These are phyloP conservation scores for Nematopogon swammerdamellus DNA, from an alignment of 2,888 invertebrate species.

Conservation along the genomic window DNA sequence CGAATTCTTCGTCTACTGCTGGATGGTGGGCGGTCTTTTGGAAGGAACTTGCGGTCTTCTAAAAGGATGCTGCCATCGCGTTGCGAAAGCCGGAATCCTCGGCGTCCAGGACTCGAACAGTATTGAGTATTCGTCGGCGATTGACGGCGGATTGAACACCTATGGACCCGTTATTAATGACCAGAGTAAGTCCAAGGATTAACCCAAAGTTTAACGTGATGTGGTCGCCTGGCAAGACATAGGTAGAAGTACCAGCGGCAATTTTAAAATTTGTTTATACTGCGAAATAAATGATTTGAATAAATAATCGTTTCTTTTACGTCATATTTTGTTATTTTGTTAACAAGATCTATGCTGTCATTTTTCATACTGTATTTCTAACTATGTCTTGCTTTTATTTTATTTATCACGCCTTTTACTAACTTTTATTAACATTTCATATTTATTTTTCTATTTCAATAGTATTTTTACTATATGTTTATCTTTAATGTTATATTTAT, in stretches of 20 bases:
- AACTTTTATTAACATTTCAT: no score
- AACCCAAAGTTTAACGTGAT: slow-evolving; percentile 33
- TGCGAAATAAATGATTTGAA: no score
- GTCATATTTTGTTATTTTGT: no score
- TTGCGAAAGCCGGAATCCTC: slow-evolving; percentile 62
- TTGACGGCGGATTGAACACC: slow-evolving; percentile 61
- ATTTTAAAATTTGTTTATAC: no score
- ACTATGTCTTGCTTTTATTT: slow-evolving; percentile 49
- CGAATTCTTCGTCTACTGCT: slow-evolving; percentile 89
- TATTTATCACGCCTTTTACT: no score
- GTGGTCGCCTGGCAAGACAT: slow-evolving; percentile 54
- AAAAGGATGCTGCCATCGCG: slow-evolving; percentile 84
- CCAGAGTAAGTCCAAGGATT: slow-evolving; percentile 64
- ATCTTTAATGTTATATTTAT: no score
- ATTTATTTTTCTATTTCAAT: no score
- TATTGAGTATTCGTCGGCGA: slow-evolving; percentile 56
- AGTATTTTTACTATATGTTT: slow-evolving; percentile 1
- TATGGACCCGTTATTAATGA: slow-evolving; percentile 76
- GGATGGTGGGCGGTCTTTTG: slow-evolving; percentile 84
- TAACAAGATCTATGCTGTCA: no score
- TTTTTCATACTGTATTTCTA: slow-evolving; percentile 20
- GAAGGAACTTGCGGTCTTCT: slow-evolving; percentile 82
- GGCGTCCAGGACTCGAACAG: slow-evolving; percentile 64
- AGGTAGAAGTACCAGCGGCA: slow-evolving; percentile 20
- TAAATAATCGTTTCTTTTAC: no score